These are phyloP conservation scores for Caenorhabditis virilis DNA, from an alignment of 2,888 invertebrate species.

Conservation along the genomic window DNA sequence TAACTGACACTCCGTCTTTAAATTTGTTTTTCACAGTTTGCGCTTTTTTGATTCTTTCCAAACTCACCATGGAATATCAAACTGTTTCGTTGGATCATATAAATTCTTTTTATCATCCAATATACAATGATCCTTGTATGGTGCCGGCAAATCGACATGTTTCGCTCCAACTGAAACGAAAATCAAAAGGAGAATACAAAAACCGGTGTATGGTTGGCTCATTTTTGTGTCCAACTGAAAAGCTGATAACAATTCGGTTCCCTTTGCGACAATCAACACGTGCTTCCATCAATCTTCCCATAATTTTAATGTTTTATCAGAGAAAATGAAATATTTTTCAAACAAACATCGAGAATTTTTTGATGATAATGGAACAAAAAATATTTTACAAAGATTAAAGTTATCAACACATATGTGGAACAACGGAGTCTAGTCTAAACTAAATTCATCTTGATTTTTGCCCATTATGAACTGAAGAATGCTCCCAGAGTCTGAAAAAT, in stretches of 20 bases:
- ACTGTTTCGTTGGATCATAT: constrained; percentile 54
- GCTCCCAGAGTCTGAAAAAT: too few species aligned
- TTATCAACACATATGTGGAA: too few species aligned
- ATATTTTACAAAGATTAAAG: too few species aligned
- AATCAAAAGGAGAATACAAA: constrained; percentile 5
- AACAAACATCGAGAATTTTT: too few species aligned
- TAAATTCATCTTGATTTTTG: too few species aligned
- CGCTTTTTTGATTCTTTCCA: neutral
- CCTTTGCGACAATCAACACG: constrained; percentile 13
- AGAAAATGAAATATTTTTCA: too few species aligned
- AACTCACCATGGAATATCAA: constrained; percentile 54
- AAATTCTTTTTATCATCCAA: constrained; percentile 55
- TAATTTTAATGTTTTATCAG: neutral
- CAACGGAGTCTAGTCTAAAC: too few species aligned
- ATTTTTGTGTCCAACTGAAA: neutral
- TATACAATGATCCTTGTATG: constrained; percentile 59
- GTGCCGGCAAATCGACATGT: constrained; percentile 58
- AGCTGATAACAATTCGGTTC: constrained; percentile 2
- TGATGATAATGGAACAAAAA: too few species aligned
- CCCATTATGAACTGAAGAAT: too few species aligned
- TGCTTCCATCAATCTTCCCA: constrained; percentile 9
- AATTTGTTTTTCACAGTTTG: too few species aligned
- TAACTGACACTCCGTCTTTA: too few species aligned
- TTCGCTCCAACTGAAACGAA: constrained; percentile 15
- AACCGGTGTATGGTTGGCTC: constrained; percentile 1